phyloP scores from a whole-genome alignment of 2,113 vertebrate genomes.

The Spea multiplicata region DNA sequence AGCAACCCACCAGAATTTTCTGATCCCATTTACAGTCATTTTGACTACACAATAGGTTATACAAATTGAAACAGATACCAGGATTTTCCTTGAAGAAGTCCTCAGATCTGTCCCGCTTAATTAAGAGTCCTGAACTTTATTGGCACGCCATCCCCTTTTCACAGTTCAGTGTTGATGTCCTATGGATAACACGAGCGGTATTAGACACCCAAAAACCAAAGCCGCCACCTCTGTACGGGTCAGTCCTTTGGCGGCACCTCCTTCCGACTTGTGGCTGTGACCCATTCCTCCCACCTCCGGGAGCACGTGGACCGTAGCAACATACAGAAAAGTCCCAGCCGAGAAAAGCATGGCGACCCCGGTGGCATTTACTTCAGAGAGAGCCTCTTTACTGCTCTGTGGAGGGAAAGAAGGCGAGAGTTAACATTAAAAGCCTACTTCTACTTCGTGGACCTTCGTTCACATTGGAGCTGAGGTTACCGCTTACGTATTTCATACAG shows the following conservation, averaged over 20 bases:
- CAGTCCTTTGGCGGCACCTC: constrained; percentile 82
- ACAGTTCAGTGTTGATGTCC: constrained; percentile 90
- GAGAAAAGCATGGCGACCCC: constrained; percentile 98
- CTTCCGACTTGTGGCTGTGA: constrained; percentile 82
- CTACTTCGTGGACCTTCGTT: no score
- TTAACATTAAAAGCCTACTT: no score
- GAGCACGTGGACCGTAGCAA: constrained; percentile 96
- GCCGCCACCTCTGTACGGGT: constrained; percentile 89
- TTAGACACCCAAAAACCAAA: constrained; percentile 92
- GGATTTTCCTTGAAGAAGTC: constrained; percentile 14
- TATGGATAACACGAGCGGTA: constrained; percentile 89
- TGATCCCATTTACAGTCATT: constrained; percentile 55
- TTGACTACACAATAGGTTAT: constrained; percentile 53
- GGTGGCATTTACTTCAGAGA: constrained; percentile 93
- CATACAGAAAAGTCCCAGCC: constrained; percentile 96
- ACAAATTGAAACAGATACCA: constrained; percentile 57
- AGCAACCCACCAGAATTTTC: constrained; percentile 51
- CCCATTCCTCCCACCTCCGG: constrained; percentile 93
- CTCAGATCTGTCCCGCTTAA: constrained; percentile 48
- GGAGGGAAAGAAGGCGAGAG: constrained; percentile 27
- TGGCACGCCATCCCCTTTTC: neutral
- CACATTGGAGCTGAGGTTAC: no score
- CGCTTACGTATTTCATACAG: no score
- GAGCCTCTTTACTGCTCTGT: constrained; percentile 97
- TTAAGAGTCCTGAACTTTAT: constrained; percentile 45